Conservation (phyloP, 2,797 vertebrate species). For the Betta splendens region DNA sequence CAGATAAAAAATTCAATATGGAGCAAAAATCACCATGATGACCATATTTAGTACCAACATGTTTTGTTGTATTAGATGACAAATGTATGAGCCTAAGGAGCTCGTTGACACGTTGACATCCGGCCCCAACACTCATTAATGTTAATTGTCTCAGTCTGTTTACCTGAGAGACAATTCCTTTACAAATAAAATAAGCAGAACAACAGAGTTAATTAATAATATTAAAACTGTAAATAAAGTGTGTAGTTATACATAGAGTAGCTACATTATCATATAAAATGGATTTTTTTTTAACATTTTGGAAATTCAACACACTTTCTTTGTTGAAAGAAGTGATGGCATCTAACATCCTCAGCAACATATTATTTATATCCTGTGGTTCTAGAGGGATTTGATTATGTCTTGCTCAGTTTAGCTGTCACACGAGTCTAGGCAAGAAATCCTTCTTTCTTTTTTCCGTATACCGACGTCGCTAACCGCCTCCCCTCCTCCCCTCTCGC, state of each 20-base stretch:
- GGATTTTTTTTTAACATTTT: too few relatives aligned
- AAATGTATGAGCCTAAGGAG: conserved; percentile 2
- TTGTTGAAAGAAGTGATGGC: too few relatives aligned
- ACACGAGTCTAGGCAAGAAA: conserved; percentile 1
- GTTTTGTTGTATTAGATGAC: conserved; percentile 11
- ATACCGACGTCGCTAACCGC: not conserved
- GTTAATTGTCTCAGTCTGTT: not conserved
- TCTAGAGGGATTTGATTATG: not conserved
- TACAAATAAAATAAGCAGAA: not conserved
- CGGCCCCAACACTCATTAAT: not conserved
- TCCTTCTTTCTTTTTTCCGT: too few relatives aligned
- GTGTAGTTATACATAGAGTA: too few relatives aligned
- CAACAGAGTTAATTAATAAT: too few relatives aligned
- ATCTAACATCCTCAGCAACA: too few relatives aligned
- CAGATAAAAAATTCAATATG: too few relatives aligned
- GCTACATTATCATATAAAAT: too few relatives aligned
- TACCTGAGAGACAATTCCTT: not conserved
- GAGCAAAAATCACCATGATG: too few relatives aligned
- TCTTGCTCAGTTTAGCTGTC: not conserved
- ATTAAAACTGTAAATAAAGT: too few relatives aligned
- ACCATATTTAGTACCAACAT: conserved; percentile 15
- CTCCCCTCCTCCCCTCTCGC: conserved; percentile 11
- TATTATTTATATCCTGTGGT: too few relatives aligned
- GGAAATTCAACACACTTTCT: too few relatives aligned
- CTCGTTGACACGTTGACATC: not conserved